Conservation (phyloP, 2,888 invertebrate species). For the Urechis unicinctus region DNA sequence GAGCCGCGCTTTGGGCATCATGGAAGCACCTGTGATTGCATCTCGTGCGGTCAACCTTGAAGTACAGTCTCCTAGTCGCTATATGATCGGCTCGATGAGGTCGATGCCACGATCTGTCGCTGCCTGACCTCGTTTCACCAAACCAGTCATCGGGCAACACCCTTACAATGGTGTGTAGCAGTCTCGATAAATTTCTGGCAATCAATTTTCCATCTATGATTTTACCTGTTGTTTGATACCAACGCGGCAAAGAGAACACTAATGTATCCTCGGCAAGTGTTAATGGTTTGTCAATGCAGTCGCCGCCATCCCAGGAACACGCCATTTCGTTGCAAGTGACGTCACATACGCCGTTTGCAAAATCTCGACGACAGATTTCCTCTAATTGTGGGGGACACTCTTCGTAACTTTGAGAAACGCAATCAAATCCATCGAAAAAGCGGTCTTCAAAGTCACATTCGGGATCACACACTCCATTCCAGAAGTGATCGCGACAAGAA, state of each 20-base stretch:
- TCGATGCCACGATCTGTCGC: conserved; percentile 2
- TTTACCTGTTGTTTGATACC: conserved; percentile 1
- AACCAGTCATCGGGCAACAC: conserved; percentile 13
- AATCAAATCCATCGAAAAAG: conserved; percentile 19
- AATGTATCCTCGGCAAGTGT: conserved; percentile 14
- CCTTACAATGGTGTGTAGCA: conserved; percentile 15
- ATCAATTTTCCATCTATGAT: conserved; percentile 7
- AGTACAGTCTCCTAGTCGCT: conserved; percentile 5
- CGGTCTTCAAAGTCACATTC: conserved; percentile 12
- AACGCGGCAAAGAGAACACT: conserved; percentile 9
- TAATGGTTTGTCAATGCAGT: conserved; percentile 11
- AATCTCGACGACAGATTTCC: conserved; percentile 6
- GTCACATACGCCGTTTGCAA: conserved; percentile 17
- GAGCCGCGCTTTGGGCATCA: conserved; percentile 10
- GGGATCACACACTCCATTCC: conserved; percentile 14
- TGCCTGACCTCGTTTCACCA: background rate
- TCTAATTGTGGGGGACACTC: conserved; percentile 1
- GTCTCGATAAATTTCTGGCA: conserved; percentile 10
- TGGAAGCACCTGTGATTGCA: conserved; percentile 14
- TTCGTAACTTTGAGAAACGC: conserved; percentile 1
- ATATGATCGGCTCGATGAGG: background rate
- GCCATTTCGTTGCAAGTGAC: conserved; percentile 8
- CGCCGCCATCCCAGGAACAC: conserved; percentile 20
- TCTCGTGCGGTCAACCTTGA: conserved; percentile 16
- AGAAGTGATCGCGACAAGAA: no score